phyloP scores from a whole-genome alignment of 2,113 vertebrate genomes.

The Malurus elegans region DNA sequence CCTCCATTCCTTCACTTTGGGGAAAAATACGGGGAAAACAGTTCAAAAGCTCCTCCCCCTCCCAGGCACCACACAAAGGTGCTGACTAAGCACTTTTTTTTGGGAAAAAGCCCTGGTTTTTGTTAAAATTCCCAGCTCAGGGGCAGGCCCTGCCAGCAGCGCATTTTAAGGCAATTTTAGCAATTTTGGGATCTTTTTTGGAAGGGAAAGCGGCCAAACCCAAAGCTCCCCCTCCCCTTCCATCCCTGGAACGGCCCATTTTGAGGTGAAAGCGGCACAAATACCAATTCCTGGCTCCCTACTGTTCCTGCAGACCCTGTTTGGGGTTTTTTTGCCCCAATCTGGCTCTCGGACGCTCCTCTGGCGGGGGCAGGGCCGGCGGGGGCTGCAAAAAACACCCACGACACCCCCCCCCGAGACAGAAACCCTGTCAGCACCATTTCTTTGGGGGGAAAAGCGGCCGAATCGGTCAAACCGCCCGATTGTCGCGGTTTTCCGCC shows the following conservation, averaged over 20 bases:
- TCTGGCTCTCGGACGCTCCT: background rate
- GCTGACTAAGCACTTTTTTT: background rate
- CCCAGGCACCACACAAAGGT: background rate
- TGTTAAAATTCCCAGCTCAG: background rate
- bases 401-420: background rate
- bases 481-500: background rate
- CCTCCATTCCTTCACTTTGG: background rate
- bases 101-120: fast-evolving
- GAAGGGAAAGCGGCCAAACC: background rate
- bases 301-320: background rate
- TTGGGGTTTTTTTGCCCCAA: background rate
- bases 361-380: background rate
- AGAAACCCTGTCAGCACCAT: background rate
- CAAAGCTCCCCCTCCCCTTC: background rate
- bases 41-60: background rate
- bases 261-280: background rate
- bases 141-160: background rate
- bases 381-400: background rate
- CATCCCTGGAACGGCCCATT: background rate
- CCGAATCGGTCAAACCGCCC: background rate
- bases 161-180: background rate
- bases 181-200: background rate
- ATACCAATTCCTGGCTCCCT: background rate
- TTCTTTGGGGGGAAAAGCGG: background rate
- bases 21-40: background rate